These are phyloP conservation scores for Artemisiospiza belli DNA, from an alignment of 2,113 vertebrate genomes.

Conservation along the genomic window DNA sequence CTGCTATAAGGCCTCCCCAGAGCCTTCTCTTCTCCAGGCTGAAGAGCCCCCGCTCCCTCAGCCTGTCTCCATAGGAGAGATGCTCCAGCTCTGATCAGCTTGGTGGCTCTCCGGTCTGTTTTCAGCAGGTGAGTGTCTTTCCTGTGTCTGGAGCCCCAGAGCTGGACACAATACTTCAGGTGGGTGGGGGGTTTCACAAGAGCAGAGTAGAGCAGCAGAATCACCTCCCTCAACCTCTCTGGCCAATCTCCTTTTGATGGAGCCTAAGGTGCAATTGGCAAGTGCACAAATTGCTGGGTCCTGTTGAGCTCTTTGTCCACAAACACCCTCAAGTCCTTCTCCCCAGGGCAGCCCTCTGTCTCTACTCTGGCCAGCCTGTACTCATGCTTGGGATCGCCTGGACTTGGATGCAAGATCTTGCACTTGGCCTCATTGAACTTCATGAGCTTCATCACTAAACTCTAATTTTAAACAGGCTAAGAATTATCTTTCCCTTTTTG, in stretches of 20 bases:
- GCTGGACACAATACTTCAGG: not conserved
- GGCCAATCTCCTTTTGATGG: not conserved
- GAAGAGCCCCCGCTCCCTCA: not conserved
- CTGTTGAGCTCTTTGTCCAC: not conserved
- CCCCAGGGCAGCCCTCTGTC: not conserved
- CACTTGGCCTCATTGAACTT: not conserved
- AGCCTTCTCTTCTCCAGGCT: not conserved
- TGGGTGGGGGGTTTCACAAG: not conserved
- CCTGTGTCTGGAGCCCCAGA: not conserved
- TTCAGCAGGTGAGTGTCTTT: not conserved
- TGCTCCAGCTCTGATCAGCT: not conserved
- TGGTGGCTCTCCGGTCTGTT: not conserved
- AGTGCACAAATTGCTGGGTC: not conserved
- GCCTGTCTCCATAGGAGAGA: too few relatives aligned
- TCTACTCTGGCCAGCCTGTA: not conserved
- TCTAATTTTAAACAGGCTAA: not conserved
- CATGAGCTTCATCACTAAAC: not conserved
- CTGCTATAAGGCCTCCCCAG: not conserved
- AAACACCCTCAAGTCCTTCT: not conserved
- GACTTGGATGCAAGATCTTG: not conserved
- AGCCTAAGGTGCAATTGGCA: too few relatives aligned
- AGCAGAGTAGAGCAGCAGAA: not conserved
- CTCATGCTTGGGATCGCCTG: not conserved
- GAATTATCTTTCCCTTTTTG: not conserved
- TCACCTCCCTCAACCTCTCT: not conserved